These are phyloP conservation scores for Thomomys bottae DNA, from an alignment of 2,113 vertebrate species.

Conservation along the genomic window DNA sequence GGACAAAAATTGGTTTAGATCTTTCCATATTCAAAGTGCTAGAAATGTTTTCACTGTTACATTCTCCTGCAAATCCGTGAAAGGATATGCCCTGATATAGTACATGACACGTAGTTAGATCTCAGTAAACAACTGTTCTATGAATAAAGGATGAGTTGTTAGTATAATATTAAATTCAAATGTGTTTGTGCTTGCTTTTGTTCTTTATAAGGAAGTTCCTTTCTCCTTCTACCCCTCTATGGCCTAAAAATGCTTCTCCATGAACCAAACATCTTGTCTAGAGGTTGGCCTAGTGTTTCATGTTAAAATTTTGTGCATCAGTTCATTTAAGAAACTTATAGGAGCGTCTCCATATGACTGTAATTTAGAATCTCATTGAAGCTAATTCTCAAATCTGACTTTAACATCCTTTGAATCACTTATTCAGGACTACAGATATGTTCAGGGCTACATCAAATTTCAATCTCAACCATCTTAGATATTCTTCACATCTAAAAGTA, in stretches of 20 bases:
- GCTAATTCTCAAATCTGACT: conserved; percentile 8
- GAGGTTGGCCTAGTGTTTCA: background rate
- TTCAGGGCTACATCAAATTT: conserved; percentile 3
- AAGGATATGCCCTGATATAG: background rate
- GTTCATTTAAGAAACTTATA: conserved; percentile 24
- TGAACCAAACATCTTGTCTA: background rate
- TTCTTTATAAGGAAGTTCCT: conserved; percentile 28
- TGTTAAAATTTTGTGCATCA: background rate
- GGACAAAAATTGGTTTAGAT: background rate
- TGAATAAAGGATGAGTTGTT: conserved; percentile 30
- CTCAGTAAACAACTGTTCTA: background rate
- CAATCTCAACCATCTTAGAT: background rate
- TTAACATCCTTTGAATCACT: background rate
- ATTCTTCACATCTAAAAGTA: conserved; percentile 21
- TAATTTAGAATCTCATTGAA: conserved; percentile 31
- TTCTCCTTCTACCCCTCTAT: background rate
- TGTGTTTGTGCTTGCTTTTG: background rate
- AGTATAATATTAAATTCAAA: conserved; percentile 41
- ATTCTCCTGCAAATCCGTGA: conserved; percentile 9
- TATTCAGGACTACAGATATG: background rate
- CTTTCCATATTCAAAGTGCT: background rate
- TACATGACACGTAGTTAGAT: background rate
- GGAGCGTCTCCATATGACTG: background rate
- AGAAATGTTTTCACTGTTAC: conserved; percentile 8
- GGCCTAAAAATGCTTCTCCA: background rate